Evolutionary conservation across 2,888 invertebrate species (phyloP), one percentile per base, ranked within the genome.

Genomic region (Lypha dubia): DNA sequence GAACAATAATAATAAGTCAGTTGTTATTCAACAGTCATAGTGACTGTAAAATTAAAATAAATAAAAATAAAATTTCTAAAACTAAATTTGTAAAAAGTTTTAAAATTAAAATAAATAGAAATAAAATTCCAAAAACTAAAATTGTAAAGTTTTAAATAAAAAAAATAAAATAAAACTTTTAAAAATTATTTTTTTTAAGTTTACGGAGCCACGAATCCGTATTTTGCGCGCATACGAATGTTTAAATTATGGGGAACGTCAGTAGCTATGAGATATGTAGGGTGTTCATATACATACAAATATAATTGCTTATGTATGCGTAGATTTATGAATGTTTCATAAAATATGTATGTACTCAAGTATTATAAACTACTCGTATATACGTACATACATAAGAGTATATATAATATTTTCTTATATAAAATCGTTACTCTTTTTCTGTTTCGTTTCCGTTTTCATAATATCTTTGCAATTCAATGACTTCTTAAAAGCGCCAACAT

Each of bases 381-480:
- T 11, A 24, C 15, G 3, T 11, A 8, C 11, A 41, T 15, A 56
- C n/a, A n/a, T n/a, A n/a, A n/a, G n/a, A n/a, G n/a, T n/a, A n/a
- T n/a, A n/a, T n/a, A n/a, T n/a, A n/a, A n/a, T 44, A 41, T 15
- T 44, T 65, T 8, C 32, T 17, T 32, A 8, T n/a, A 11, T n/a
- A 32, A 28, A 24, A 68, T 24, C 62, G 58, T 70, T 60, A 68
- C 51, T 51, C 20, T 20, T 58, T 68, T 71, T 51, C 65, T 80
- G 67, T 28, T 81, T 79, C 77, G 79, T 82, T 86, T 86, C 86
- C 83, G 81, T 74, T 83, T 60, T 62, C 70, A 68, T 79, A 84
- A 83, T 85, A 83, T 87, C 85, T 86, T 86, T 87, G 79, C 87
- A 83, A 87, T 87, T 86, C 83, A 86, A 85, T 87, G 86, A 85